Evolutionary conservation across 2,888 invertebrate genomes (phyloP), one percentile per base, ranked within the genome.

Genomic region (Horisme vitalbata): DNA sequence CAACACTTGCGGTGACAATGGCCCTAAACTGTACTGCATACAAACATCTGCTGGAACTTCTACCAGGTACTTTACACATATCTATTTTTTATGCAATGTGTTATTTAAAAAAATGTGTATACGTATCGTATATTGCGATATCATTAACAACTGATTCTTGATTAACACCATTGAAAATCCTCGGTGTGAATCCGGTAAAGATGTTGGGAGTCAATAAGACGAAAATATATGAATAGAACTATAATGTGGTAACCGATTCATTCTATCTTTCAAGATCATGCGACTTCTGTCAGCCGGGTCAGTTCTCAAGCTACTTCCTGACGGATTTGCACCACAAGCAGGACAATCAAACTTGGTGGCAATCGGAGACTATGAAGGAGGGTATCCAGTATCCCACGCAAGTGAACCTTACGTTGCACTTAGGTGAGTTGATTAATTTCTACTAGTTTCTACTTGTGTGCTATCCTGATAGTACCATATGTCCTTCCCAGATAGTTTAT

Each of bases 311-410:
- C 9, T 82, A 91, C 37, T 96, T 92, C 79, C 91, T 99, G 62
- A 99, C 99, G 2, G 99, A 99, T 80, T 92, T 96, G 68, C 97
- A 98, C 74, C 96, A 98, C 75, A 96, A 96, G 75, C 94, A 94
- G 53, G 95, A 96, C 59, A 96, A 96, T 73, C 94, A 95, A 59
- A 97, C 98, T 0, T 98, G 97, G 97, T 98, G 98, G 98, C 98
- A 98, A 78, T 98, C 98, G 0, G 98, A 99, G 77, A 99, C 99
- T 2, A 98, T 99, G 97, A 93, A 93, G 68, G 97, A 99, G 70
- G 95, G 95, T 14, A 94, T 98, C 43, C 96, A 97, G 76, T 95
- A 95, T 75, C 97, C 98, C 0, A 95, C 94, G 68, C 94, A 94
- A 80, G 98, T 99, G 62, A 99, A 99, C 82, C 90, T 99, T 53